Percentiles rank a stretch among this genome's conserved stretches.
Evolutionary conservation across 2,888 invertebrate genomes (phyloP).

Genomic region (Chaetogeoica ovagalla): DNA sequence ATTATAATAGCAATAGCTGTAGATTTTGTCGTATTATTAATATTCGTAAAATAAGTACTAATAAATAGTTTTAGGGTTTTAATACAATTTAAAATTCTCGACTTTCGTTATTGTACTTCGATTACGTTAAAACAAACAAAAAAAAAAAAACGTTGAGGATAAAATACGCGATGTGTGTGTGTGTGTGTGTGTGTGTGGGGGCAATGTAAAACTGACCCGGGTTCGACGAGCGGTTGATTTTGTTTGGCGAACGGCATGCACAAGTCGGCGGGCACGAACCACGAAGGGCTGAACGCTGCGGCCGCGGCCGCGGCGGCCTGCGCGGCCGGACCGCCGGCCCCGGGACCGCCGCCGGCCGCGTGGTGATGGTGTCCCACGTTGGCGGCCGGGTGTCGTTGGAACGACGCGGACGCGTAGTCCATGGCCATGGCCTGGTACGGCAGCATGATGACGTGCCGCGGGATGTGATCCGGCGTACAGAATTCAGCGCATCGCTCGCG

Average conservation of each 20-base stretch:
- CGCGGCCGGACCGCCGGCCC: slow-evolving; percentile 62
- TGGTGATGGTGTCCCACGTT: slow-evolving; percentile 49
- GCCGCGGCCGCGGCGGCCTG: slow-evolving; percentile 62
- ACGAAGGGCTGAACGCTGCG: slow-evolving; percentile 87
- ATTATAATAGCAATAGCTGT: no score
- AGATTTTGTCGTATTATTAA: no score
- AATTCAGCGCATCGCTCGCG: slow-evolving; percentile 24
- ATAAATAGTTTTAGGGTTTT: no score
- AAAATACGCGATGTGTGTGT: no score
- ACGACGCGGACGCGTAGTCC: slow-evolving; percentile 65
- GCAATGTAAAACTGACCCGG: slow-evolving; percentile 93
- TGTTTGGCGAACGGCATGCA: slow-evolving; percentile 80
- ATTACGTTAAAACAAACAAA: no score
- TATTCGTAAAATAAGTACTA: no score
- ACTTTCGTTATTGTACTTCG: no score
- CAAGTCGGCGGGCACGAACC: slow-evolving; percentile 92
- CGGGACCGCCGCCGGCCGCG: slow-evolving; percentile 55
- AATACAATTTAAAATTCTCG: no score
- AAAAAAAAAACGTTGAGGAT: no score
- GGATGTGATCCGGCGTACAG: slow-evolving; percentile 41
- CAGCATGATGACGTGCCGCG: slow-evolving; percentile 67
- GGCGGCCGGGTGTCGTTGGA: slow-evolving; percentile 61
- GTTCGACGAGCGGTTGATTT: slow-evolving; percentile 81
- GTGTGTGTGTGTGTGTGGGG: no score
- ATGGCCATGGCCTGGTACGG: slow-evolving; percentile 83